Percentiles rank a stretch among this genome's conserved stretches.
Evolutionary conservation across 2,797 vertebrate genomes (phyloP).

Genomic region (Echeneis naucrates): DNA sequence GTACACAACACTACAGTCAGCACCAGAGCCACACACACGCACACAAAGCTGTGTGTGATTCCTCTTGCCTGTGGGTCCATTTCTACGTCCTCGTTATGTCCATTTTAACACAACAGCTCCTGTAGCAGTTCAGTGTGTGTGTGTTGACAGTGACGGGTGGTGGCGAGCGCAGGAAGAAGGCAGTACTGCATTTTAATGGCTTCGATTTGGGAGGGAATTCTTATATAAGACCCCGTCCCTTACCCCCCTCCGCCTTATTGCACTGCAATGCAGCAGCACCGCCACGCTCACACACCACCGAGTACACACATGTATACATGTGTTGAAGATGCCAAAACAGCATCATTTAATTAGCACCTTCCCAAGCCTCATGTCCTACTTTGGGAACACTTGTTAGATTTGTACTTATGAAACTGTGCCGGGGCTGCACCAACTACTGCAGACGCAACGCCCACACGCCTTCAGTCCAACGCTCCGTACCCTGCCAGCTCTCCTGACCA

Average conservation of each 20-base stretch:
- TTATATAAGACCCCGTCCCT: constrained; percentile 76
- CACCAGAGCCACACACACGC: not conserved
- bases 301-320: not conserved
- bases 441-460: constrained; percentile 60
- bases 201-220: constrained; percentile 72
- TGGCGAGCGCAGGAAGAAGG: constrained; percentile 9
- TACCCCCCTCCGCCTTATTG: constrained; percentile 57
- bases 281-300: constrained; percentile 56
- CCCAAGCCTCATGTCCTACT: constrained; percentile 19
- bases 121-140: not conserved
- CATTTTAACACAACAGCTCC: not conserved
- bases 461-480: not conserved
- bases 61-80: not conserved
- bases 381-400: constrained; percentile 56
- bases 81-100: not conserved
- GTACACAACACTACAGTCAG: not conserved
- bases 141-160: constrained; percentile 32
- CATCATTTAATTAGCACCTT: constrained; percentile 4
- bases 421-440: constrained; percentile 33
- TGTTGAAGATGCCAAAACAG: constrained; percentile 20
- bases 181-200: constrained; percentile 55
- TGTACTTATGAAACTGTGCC: constrained; percentile 29
- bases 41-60: not conserved
- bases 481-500: constrained; percentile 8
- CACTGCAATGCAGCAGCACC: constrained; percentile 81